Evolutionary conservation across 2,888 invertebrate genomes (phyloP).

Genomic region (Germaria angustata): DNA sequence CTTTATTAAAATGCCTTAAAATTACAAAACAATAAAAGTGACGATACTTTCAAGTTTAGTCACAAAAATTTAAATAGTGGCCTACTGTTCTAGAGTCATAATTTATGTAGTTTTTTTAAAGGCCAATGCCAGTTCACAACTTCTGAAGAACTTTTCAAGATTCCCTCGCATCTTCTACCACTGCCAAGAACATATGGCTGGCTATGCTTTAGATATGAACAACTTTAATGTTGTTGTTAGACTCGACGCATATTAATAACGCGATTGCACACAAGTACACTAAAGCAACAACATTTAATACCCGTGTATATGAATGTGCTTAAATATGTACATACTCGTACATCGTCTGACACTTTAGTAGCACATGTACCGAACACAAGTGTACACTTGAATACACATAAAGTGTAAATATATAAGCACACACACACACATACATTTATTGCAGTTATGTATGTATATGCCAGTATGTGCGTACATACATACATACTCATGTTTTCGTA

Average conservation of each 20-base stretch:
- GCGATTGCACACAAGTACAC: conserved; percentile 53
- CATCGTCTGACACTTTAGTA: not conserved
- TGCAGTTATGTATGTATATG: no score
- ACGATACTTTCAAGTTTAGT: no score
- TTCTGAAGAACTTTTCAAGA: not conserved
- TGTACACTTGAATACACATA: conserved; percentile 17
- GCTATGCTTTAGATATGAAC: conserved; percentile 9
- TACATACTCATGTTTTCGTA: not conserved
- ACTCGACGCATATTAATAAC: conserved; percentile 52
- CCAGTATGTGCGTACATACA: no score
- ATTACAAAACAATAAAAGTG: no score
- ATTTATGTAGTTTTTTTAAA: no score
- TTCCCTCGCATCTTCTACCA: not conserved
- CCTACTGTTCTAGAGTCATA: no score
- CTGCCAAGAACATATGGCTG: not conserved
- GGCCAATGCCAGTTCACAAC: no score
- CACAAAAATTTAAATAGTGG: no score
- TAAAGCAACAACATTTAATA: conserved; percentile 4
- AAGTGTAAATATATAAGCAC: not conserved
- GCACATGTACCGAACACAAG: conserved; percentile 28
- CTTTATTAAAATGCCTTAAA: no score
- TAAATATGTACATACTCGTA: conserved; percentile 15
- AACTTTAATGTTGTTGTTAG: conserved; percentile 39
- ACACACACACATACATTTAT: no score
- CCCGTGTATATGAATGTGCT: conserved; percentile 10